Evolutionary conservation across 2,888 invertebrate species (phyloP), one percentile per base, ranked within the genome.

Genomic region (Protonemura montana): DNA sequence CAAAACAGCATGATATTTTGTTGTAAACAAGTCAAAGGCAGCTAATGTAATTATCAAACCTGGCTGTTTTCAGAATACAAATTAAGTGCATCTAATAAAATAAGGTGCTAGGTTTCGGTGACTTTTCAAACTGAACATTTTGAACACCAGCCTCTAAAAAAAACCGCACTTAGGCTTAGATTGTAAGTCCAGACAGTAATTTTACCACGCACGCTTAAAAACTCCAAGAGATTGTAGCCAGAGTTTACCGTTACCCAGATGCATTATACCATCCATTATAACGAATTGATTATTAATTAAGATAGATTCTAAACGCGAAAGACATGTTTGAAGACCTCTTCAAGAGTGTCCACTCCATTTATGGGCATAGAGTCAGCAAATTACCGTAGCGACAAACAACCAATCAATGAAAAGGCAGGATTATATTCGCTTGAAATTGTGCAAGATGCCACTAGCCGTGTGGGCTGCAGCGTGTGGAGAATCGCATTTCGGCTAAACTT

Each of bases 201-300:
- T 35, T 35, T 35, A 35, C 10, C 35, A 35, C 10, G 35, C 35
- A 35, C 35, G 35, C 35, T 35, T 35, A 35, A 35, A 35, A 35
- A 35, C 5, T 35, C 10, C 10, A 35, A 35, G 35, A 35, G 35
- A 35, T 35, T 6, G 35, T 59, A 13, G 59, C n/a, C 13, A 59
- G 13, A 21, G 59, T 59, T 3, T 59, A 59, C 59, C 59, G 59
- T 59, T 59, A 59, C 13, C 1, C 59, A 10, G 59, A 59, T 59
- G 59, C 59, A 59, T 59, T 59, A 59, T 35, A 35, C 35, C 35
- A 59, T 59, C 16, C 59, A 59, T 59, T 59, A 59, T 59, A 59
- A 59, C 13, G 59, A 59, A 59, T 59, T 59, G 59, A 59, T 59
- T 59, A 59, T 59, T 59, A 59, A 59, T 59, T 59, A 59, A 59